Conservation (phyloP, 2,797 vertebrate species). For the Xenopus petersii region DNA sequence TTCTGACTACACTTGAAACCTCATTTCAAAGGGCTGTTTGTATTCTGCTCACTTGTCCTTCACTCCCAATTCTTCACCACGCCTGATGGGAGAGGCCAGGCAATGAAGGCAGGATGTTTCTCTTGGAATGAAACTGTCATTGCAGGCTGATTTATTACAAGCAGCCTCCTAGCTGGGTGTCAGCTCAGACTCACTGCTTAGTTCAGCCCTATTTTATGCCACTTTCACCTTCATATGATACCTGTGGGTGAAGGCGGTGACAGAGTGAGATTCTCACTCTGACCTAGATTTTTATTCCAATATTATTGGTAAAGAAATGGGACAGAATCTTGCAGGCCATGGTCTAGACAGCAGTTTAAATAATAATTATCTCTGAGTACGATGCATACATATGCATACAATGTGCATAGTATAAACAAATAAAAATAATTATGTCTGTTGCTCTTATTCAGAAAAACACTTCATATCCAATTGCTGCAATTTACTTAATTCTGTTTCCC, state of each 20-base stretch:
- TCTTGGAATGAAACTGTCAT: constrained; percentile 11
- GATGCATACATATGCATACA: not conserved
- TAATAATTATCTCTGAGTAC: not conserved
- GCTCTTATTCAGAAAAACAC: not conserved
- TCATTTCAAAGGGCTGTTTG: not conserved
- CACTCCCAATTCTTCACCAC: not conserved
- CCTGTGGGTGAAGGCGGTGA: constrained; percentile 9
- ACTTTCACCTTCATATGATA: constrained; percentile 24
- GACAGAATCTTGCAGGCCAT: not conserved
- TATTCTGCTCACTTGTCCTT: not conserved
- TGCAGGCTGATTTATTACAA: constrained; percentile 11
- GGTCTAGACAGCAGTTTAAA: not conserved
- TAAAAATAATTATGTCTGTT: not conserved
- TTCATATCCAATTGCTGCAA: not conserved
- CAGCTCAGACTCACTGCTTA: not conserved
- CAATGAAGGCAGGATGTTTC: constrained; percentile 1
- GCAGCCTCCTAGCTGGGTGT: not conserved
- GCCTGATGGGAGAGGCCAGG: constrained; percentile 6
- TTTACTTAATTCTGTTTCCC: not conserved
- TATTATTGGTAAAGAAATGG: not conserved
- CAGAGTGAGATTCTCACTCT: not conserved
- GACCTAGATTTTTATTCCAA: not conserved
- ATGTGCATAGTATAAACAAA: not conserved
- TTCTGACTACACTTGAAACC: not conserved
- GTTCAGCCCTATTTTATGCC: constrained; percentile 10